These are phyloP conservation scores for Eueides isabella DNA, from an alignment of 1,140 invertebrate genomes.

Conservation along the genomic window DNA sequence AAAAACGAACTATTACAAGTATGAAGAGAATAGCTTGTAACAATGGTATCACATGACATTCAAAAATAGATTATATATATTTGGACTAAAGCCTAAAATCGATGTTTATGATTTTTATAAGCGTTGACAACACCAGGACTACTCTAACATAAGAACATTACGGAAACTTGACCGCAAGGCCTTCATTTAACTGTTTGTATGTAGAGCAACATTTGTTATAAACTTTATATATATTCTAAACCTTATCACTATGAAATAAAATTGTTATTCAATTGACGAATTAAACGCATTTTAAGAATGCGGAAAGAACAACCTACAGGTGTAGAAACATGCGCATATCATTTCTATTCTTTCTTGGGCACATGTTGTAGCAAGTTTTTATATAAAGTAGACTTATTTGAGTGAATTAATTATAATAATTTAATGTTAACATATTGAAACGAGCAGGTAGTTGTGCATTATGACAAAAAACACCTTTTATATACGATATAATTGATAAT, in stretches of 20 bases:
- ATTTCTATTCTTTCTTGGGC: slow-evolving; percentile 39
- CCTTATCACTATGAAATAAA: slow-evolving; percentile 17
- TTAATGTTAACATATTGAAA: background rate
- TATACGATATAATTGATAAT: background rate
- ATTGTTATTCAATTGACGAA: slow-evolving; percentile 30
- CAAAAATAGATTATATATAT: background rate
- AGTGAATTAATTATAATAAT: background rate
- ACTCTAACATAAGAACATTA: slow-evolving; percentile 55
- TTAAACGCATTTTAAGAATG: slow-evolving; percentile 41
- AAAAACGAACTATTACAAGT: slow-evolving; percentile 22
- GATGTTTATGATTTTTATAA: slow-evolving; percentile 4
- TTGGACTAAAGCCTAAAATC: slow-evolving; percentile 7
- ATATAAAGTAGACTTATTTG: background rate
- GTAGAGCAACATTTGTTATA: slow-evolving; percentile 52
- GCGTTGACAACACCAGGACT: slow-evolving; percentile 38
- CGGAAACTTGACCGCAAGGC: slow-evolving; percentile 71
- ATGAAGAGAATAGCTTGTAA: background rate
- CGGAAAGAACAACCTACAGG: slow-evolving; percentile 41
- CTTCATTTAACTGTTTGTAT: slow-evolving; percentile 60
- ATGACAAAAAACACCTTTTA: background rate
- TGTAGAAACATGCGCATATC: slow-evolving; percentile 39
- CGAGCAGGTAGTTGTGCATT: background rate
- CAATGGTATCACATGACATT: background rate
- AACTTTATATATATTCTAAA: slow-evolving; percentile 29
- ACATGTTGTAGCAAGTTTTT: background rate